phyloP scores from a whole-genome alignment of 2,797 vertebrate genomes.

The Sebastolobus altivelis region DNA sequence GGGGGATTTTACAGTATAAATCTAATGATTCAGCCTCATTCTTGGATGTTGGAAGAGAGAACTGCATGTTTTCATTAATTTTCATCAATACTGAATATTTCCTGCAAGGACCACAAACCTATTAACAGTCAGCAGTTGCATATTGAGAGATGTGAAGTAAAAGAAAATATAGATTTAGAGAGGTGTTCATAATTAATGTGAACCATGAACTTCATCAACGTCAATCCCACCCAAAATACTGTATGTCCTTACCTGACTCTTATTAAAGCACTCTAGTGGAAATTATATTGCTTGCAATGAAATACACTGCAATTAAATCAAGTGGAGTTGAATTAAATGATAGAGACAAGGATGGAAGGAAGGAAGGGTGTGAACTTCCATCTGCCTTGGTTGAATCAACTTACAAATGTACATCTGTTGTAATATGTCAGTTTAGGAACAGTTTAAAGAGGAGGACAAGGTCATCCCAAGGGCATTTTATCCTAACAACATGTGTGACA shows the following conservation, averaged over 20 bases:
- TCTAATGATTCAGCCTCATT: not conserved
- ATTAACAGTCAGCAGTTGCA: not conserved
- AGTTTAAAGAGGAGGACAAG: slow-evolving; percentile 15
- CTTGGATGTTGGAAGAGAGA: not conserved
- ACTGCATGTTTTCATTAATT: not conserved
- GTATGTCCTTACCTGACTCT: slow-evolving; percentile 18
- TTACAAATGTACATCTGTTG: slow-evolving; percentile 6
- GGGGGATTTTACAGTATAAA: not conserved
- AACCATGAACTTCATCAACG: slow-evolving; percentile 1
- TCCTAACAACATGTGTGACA: not conserved
- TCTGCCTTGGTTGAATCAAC: slow-evolving; percentile 17
- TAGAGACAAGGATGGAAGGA: slow-evolving; percentile 15
- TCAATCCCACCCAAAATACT: not conserved
- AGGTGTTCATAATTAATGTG: slow-evolving; percentile 19
- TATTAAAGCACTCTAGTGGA: slow-evolving; percentile 25
- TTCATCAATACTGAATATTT: not conserved
- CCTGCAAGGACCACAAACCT: not conserved
- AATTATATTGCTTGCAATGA: slow-evolving; percentile 24
- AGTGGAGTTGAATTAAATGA: slow-evolving; percentile 37
- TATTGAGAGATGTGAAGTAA: slow-evolving; percentile 3
- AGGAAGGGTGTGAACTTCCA: slow-evolving; percentile 24
- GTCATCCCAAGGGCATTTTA: not conserved
- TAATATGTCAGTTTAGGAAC: not conserved
- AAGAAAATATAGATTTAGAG: slow-evolving; percentile 3
- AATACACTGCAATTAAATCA: slow-evolving; percentile 46